Base-by-base conservation (phyloP, 1,140 invertebrate species). In the Heliconius melpomene region DNA sequence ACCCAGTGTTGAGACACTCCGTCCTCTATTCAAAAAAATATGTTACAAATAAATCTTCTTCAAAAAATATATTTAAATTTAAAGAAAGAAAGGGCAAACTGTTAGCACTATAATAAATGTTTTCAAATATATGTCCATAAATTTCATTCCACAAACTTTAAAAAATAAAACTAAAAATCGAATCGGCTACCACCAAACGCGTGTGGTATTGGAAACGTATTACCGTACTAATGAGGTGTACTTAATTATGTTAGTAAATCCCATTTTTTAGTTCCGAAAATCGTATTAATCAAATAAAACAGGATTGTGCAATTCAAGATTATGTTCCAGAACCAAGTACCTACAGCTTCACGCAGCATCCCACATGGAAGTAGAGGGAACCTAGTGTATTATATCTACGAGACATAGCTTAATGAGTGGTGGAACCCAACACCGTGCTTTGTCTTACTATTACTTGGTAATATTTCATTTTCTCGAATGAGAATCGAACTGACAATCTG, bases 181-280 rank as follows among this genome's bases (percentile, higher is more conserved):
- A 29, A 66, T 66, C 60, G 60, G 23, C 60, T 66, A 66, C 60
- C 60, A 66, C 60, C 13, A 66, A 66, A 66, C 60, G 23, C 60
- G 60, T 66, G 11, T 66, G 23, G n/a, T 76, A 76, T 76, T 76
- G 75, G 16, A 76, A 76, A 76, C 36, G 18, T 76, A 76, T 76
- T 70, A 76, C 60, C 26, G 16, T 9, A 70, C 60, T 76, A 76
- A 76, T 50, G 75, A 36, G 40, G 20, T 7, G 23, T 11, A 70
- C 5, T 76, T 76, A 76, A 76, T 76, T 76, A 76, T 13, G 40
- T 18, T 32, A 40, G 60, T 20, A 54, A 13, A 29, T 26, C 16
- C 23, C 57, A 76, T 76, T 70, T 76, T 76, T 76, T 18, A 76
- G 57, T 20, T 13, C 16, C 18, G 23, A 46, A 36, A 29, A 70